Evolutionary conservation across 2,888 invertebrate species (phyloP).

Genomic region (Fabriciana adippe): DNA sequence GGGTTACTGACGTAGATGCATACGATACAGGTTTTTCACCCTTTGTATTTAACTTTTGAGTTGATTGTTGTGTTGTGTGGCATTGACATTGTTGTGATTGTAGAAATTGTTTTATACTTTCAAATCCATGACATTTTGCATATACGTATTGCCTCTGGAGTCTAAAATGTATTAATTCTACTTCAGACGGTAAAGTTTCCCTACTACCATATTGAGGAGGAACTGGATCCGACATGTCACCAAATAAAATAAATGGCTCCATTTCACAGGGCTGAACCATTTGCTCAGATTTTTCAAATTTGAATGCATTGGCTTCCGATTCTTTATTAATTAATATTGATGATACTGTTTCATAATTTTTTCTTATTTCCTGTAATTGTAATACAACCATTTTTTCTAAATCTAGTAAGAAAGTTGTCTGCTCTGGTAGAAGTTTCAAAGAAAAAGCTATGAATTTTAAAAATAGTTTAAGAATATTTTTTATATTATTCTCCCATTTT

Average conservation of each 20-base stretch:
- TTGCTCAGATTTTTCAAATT: conserved; percentile 50
- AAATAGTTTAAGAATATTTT: conserved; percentile 67
- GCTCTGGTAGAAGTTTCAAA: conserved; percentile 70
- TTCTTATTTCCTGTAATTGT: conserved; percentile 70
- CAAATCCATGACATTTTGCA: conserved; percentile 68
- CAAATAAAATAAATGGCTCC: conserved; percentile 63
- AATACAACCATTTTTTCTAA: conserved; percentile 71
- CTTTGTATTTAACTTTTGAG: conserved; percentile 27
- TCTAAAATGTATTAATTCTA: conserved; percentile 61
- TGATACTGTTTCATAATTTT: conserved; percentile 48
- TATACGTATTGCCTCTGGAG: conserved; percentile 65
- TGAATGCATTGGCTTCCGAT: conserved; percentile 50
- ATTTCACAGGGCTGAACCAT: conserved; percentile 49
- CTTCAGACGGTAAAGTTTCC: conserved; percentile 63
- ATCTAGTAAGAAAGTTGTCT: conserved; percentile 68
- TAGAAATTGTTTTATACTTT: conserved; percentile 61
- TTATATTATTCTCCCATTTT: conserved; percentile 68
- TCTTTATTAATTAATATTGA: conserved; percentile 58
- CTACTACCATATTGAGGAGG: conserved; percentile 61
- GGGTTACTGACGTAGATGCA: conserved; percentile 33
- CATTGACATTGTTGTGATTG: conserved; percentile 65
- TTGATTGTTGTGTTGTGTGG: conserved; percentile 28
- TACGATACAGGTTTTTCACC: conserved; percentile 28
- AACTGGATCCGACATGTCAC: conserved; percentile 56
- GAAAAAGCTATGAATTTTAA: conserved; percentile 71